A percentile compares a stretch with the other conserved stretches of the same genome.
Evolutionary conservation across 2,113 vertebrate species (phyloP).

Genomic region (Dasyornis broadbenti): DNA sequence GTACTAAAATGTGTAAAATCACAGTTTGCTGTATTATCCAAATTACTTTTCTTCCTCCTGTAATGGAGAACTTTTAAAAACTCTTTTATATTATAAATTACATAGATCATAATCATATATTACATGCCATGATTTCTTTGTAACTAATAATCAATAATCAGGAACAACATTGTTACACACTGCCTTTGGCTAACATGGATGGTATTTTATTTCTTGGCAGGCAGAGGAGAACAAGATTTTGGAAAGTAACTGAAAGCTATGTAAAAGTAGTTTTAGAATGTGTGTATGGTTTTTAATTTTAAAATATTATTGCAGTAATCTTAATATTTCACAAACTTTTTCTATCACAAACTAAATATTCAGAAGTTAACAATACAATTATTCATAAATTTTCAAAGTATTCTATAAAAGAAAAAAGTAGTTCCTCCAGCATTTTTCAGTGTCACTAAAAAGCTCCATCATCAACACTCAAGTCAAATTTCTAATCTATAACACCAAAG

Average conservation of each 20-base stretch:
- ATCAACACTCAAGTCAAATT: background rate
- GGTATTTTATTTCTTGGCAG: background rate
- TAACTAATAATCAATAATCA: background rate
- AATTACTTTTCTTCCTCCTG: background rate
- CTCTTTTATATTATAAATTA: background rate
- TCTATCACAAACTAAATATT: too few species aligned
- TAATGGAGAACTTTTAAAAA: background rate
- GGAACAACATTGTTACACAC: background rate
- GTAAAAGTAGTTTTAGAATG: background rate
- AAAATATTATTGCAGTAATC: background rate
- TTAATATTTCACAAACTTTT: background rate
- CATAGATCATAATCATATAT: background rate
- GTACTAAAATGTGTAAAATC: background rate
- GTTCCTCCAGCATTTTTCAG: background rate
- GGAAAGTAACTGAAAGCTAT: background rate
- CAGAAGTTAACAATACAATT: background rate
- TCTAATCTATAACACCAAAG: background rate
- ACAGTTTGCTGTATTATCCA: background rate
- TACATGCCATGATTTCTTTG: background rate
- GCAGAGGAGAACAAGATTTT: background rate
- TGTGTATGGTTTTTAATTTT: background rate
- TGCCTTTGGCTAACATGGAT: background rate
- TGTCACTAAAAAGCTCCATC: background rate
- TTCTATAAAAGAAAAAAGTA: background rate
- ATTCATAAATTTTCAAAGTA: background rate